phyloP scores from a whole-genome alignment of 2,113 vertebrate genomes.

The Larimichthys polyactis region DNA sequence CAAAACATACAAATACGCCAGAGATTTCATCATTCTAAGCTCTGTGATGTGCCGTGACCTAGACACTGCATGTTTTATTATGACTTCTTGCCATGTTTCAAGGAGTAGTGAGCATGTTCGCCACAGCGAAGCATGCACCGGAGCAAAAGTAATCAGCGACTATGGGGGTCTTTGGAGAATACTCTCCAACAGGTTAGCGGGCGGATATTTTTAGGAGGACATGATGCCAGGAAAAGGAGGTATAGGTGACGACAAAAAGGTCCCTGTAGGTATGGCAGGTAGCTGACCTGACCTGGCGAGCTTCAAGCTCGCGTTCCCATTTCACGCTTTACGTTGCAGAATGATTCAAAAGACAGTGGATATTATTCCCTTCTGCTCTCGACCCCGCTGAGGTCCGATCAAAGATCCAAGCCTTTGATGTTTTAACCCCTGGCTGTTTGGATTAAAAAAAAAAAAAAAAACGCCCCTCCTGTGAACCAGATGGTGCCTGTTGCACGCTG shows the following conservation, averaged over 20 bases:
- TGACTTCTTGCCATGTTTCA: slow-evolving; percentile 67
- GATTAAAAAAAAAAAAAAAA: slow-evolving; percentile 30
- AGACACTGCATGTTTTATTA: slow-evolving; percentile 52
- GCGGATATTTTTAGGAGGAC: slow-evolving; percentile 63
- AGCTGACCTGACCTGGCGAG: slow-evolving; percentile 64
- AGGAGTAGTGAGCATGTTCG: slow-evolving; percentile 70
- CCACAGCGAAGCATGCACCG: slow-evolving; percentile 57
- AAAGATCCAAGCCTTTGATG: slow-evolving; percentile 82
- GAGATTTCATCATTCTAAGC: slow-evolving; percentile 39
- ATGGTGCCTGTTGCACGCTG: slow-evolving; percentile 85
- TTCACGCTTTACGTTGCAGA: slow-evolving; percentile 84
- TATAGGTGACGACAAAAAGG: slow-evolving; percentile 48
- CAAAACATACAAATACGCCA: slow-evolving; percentile 25
- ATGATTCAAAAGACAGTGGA: slow-evolving; percentile 74
- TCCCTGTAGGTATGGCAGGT: slow-evolving; percentile 52
- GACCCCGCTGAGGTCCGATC: slow-evolving; percentile 78
- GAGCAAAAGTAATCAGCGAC: slow-evolving; percentile 73
- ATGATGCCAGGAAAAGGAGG: slow-evolving; percentile 32
- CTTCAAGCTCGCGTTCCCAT: slow-evolving; percentile 64
- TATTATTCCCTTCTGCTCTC: slow-evolving; percentile 68
- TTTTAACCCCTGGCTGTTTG: slow-evolving; percentile 84
- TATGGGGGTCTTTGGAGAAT: slow-evolving; percentile 67
- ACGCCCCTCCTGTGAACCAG: slow-evolving; percentile 80
- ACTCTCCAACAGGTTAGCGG: slow-evolving; percentile 57
- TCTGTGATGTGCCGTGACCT: slow-evolving; percentile 65